Evolutionary conservation across 2,888 invertebrate species (phyloP).

Genomic region (Drosophila tanythrix): DNA sequence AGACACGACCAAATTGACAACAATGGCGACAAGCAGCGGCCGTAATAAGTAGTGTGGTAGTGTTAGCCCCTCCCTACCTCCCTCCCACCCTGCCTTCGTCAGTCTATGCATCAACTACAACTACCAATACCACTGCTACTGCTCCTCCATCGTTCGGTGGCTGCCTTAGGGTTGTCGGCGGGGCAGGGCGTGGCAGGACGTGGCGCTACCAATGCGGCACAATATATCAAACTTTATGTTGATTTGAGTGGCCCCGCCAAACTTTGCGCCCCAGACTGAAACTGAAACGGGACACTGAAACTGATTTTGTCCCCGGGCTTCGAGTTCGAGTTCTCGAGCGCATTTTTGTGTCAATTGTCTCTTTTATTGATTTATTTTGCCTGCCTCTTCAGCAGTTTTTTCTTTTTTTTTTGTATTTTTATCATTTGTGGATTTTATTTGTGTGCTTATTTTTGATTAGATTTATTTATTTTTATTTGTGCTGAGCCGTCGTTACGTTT

Average conservation of each 20-base stretch:
- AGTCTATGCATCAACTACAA: not conserved
- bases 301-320: slow-evolving; percentile 15
- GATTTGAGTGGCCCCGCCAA: slow-evolving; percentile 77
- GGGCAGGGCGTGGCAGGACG: slow-evolving; percentile 71
- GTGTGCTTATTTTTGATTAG: slow-evolving; percentile 81
- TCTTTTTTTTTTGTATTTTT: slow-evolving; percentile 40
- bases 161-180: slow-evolving; percentile 54
- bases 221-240: slow-evolving; percentile 81
- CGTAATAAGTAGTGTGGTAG: slow-evolving; percentile 70
- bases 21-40: slow-evolving; percentile 76
- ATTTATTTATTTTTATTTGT: slow-evolving; percentile 79
- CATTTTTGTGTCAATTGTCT: slow-evolving; percentile 75
- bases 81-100: not conserved
- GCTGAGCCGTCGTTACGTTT: slow-evolving; percentile 59
- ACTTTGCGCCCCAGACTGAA: slow-evolving; percentile 55
- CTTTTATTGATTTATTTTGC: slow-evolving; percentile 76
- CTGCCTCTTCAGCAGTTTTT: slow-evolving; percentile 20
- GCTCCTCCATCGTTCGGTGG: not conserved
- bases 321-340: slow-evolving; percentile 20
- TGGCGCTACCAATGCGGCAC: slow-evolving; percentile 67
- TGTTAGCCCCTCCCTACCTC: slow-evolving; percentile 2
- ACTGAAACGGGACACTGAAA: slow-evolving; percentile 41
- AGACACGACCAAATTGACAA: slow-evolving; percentile 77
- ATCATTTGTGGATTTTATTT: slow-evolving; percentile 68
- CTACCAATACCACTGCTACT: not conserved